Evolutionary conservation across 2,113 vertebrate species (phyloP).

Genomic region (Riparia riparia): DNA sequence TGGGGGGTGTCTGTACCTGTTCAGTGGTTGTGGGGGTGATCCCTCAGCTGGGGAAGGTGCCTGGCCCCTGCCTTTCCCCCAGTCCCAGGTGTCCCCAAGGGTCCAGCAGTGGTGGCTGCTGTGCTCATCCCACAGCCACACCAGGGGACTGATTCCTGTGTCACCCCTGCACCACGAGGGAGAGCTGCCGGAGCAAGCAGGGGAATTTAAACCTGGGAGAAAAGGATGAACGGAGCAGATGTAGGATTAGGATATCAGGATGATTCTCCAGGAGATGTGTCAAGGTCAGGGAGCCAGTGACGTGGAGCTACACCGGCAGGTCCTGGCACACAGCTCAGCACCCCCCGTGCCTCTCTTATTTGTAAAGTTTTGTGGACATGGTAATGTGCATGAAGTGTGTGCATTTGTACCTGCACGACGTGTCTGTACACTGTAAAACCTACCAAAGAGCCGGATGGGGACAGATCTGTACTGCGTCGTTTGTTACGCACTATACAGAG

Average conservation of each 20-base stretch:
- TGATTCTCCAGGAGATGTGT: neutral
- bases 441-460: neutral
- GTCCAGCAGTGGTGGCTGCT: neutral
- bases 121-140: neutral
- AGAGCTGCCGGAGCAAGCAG: neutral
- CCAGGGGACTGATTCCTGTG: neutral
- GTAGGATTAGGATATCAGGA: neutral
- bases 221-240: neutral
- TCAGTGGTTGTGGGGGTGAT: fast-evolving
- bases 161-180: neutral
- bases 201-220: neutral
- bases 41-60: neutral
- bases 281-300: neutral
- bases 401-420: neutral
- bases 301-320: fast-evolving
- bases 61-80: neutral
- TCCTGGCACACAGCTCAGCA: neutral
- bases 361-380: neutral
- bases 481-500: neutral
- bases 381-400: neutral
- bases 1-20: neutral
- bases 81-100: neutral
- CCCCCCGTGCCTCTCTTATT: neutral
- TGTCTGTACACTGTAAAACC: neutral
- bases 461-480: neutral